A percentile compares a stretch with the other conserved stretches of the same genome.
Conservation (phyloP, 2,888 invertebrate genomes). For the Germaria angustata region DNA sequence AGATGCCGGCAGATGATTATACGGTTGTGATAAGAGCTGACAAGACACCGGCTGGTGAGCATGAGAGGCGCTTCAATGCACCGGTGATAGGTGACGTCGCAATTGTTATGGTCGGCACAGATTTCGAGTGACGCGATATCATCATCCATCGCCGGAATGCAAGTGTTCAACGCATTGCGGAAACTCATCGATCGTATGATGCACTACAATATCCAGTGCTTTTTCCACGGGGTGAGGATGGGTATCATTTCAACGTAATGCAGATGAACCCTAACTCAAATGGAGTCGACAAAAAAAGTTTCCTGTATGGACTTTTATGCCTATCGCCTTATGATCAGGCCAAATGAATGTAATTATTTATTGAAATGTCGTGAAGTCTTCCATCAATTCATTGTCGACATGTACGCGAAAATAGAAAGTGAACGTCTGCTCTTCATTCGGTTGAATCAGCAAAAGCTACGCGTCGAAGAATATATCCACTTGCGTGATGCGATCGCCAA, state of each 20-base stretch:
- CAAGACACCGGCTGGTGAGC: constrained; percentile 38
- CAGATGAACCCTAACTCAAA: constrained; percentile 36
- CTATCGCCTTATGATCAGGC: constrained; percentile 40
- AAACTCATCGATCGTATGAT: constrained; percentile 7
- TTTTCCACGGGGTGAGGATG: background rate
- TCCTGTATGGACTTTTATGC: constrained; percentile 42
- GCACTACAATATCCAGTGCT: background rate
- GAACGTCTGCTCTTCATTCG: constrained; percentile 72
- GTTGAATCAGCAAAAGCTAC: constrained; percentile 72
- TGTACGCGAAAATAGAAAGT: constrained; percentile 75
- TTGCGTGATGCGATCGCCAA: constrained; percentile 1
- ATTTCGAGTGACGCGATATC: constrained; percentile 62
- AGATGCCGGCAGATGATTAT: constrained; percentile 70
- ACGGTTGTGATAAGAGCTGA: constrained; percentile 73
- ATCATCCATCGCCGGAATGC: constrained; percentile 59
- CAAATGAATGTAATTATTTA: constrained; percentile 63
- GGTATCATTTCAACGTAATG: background rate
- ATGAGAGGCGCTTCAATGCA: constrained; percentile 40
- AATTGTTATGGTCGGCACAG: background rate
- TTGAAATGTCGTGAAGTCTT: constrained; percentile 70
- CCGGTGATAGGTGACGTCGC: constrained; percentile 50
- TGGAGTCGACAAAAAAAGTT: constrained; percentile 29
- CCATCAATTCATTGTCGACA: constrained; percentile 75
- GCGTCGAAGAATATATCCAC: constrained; percentile 53
- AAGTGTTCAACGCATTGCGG: background rate